phyloP scores from a whole-genome alignment of 2,888 invertebrate genomes.

The Nomada fucata region DNA sequence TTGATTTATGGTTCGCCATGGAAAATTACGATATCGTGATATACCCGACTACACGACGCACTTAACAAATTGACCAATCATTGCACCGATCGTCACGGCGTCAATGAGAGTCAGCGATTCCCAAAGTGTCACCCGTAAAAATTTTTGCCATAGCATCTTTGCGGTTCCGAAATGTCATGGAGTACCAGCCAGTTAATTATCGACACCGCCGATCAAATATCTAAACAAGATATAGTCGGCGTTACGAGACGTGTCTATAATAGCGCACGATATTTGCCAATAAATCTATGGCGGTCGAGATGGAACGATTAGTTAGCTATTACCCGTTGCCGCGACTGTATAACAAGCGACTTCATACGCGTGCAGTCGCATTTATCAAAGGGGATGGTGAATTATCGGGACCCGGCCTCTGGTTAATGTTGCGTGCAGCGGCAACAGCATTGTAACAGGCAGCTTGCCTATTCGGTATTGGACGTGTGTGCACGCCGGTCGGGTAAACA shows the following conservation, averaged over 20 bases:
- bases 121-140: too few species aligned
- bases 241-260: too few species aligned
- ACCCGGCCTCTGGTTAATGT: slow-evolving; percentile 34
- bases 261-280: too few species aligned
- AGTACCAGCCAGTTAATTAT: too few species aligned
- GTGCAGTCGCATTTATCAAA: slow-evolving; percentile 26
- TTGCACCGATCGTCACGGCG: too few species aligned
- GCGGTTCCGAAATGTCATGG: too few species aligned
- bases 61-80: too few species aligned
- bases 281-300: neutral
- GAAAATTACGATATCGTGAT: neutral
- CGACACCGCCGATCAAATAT: too few species aligned
- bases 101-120: too few species aligned
- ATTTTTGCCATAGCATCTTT: too few species aligned
- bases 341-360: neutral
- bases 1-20: neutral
- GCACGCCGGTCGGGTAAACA: slow-evolving; percentile 17
- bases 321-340: neutral
- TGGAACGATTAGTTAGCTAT: neutral
- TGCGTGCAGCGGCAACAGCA: slow-evolving; percentile 17
- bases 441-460: slow-evolving; percentile 39
- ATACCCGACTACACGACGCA: too few species aligned
- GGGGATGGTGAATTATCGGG: slow-evolving; percentile 40
- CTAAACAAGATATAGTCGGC: too few species aligned
- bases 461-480: slow-evolving; percentile 9